A percentile compares a stretch with the other conserved stretches of the same genome.
Conservation (phyloP, 2,888 invertebrate genomes). For the Aspidiotus destructor region DNA sequence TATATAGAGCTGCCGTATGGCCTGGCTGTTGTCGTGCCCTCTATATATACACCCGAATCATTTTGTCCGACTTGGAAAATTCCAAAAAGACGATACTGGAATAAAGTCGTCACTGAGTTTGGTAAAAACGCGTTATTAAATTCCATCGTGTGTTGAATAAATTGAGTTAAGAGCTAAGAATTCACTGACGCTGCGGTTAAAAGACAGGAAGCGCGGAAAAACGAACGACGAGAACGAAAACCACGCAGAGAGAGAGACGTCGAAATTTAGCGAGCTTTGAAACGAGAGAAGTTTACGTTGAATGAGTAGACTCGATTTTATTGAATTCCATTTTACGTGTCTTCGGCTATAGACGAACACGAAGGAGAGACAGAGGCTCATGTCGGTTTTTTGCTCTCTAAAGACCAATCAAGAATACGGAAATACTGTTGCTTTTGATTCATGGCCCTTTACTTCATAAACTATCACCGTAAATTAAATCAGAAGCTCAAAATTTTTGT, state of each 20-base stretch:
- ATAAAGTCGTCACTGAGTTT: conserved; percentile 22
- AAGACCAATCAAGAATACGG: too few relatives aligned
- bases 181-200: conserved; percentile 7
- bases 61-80: background rate
- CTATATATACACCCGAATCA: too few relatives aligned
- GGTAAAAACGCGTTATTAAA: conserved; percentile 29
- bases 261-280: background rate
- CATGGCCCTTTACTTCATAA: too few relatives aligned
- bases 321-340: conserved; percentile 1
- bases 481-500: too few relatives aligned
- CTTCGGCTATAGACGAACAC: background rate
- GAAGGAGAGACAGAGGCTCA: too few relatives aligned
- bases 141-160: conserved; percentile 29
- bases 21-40: too few relatives aligned
- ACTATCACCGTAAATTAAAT: too few relatives aligned
- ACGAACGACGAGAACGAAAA: background rate
- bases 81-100: conserved; percentile 9
- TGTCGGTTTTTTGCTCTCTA: too few relatives aligned
- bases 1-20: too few relatives aligned
- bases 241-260: background rate
- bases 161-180: conserved; percentile 23
- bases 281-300: background rate
- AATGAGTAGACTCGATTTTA: background rate
- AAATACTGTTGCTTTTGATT: too few relatives aligned
- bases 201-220: background rate